Evolutionary conservation across 2,888 invertebrate genomes (phyloP).

Genomic region (Serripes groenlandicus): DNA sequence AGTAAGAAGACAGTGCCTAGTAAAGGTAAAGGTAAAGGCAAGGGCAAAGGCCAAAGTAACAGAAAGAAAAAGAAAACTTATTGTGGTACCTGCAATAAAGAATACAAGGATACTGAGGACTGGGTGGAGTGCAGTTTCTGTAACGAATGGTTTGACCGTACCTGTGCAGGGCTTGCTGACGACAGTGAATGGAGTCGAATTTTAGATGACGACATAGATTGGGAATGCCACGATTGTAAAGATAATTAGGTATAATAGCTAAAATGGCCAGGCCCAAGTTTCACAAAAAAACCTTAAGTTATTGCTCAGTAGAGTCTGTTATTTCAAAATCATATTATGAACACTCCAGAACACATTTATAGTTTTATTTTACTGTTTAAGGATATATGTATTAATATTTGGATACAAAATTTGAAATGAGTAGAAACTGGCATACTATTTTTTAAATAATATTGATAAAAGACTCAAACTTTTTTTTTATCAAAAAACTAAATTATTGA

Average conservation of each 20-base stretch:
- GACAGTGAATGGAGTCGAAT: conserved; percentile 9
- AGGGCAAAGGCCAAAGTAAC: conserved; percentile 18
- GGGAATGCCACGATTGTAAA: conserved; percentile 20
- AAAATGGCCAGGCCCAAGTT: no score
- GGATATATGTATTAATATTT: no score
- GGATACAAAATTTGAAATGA: no score
- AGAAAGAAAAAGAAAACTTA: background rate
- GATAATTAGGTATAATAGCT: conserved; percentile 21
- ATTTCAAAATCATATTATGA: no score
- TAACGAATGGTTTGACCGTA: conserved; percentile 17
- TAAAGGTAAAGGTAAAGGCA: conserved; percentile 38
- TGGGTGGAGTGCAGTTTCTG: conserved; percentile 24
- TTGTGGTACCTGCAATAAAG: conserved; percentile 20
- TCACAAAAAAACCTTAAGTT: no score
- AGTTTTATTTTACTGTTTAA: no score
- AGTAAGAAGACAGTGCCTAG: background rate
- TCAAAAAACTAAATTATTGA: no score
- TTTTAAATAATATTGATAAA: no score
- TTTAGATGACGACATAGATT: conserved; percentile 23
- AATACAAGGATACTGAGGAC: conserved; percentile 24
- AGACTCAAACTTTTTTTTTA: no score
- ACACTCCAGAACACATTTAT: no score
- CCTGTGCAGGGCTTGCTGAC: conserved; percentile 17
- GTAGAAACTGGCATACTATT: no score
- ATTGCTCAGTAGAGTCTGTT: no score